Conservation (phyloP, 37 sponge, comb jelly and placozoan genomes). For the Dysidea cf. avara region DNA sequence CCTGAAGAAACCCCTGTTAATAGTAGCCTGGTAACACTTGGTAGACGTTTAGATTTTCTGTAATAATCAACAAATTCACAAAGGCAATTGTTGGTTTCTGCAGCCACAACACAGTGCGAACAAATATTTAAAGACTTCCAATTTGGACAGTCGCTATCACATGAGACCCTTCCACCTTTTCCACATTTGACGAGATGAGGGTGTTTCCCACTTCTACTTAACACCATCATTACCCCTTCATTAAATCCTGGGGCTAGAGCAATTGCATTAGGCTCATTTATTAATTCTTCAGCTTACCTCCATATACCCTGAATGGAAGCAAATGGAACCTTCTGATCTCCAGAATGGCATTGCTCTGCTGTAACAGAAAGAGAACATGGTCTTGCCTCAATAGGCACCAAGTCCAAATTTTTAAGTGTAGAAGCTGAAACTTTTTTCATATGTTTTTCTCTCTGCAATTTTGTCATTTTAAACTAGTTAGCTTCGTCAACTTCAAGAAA, state of each 20-base stretch:
- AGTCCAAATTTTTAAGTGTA: no score
- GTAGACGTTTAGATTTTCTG: background rate
- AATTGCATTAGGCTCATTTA: background rate
- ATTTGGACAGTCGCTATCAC: background rate
- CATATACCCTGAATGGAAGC: slow-evolving; percentile 7
- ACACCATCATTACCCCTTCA: no score
- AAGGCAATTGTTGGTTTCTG: background rate
- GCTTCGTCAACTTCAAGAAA: slow-evolving; percentile 15
- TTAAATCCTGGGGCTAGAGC: no score
- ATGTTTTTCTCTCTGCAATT: no score
- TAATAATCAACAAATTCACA: background rate
- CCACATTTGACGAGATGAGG: no score
- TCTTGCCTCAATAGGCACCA: no score
- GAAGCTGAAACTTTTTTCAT: no score
- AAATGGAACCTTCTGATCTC: background rate
- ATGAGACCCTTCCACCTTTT: background rate
- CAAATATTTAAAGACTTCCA: background rate
- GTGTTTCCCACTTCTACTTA: no score
- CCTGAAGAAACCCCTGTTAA: slow-evolving; percentile 4
- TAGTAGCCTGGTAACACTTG: background rate
- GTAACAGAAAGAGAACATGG: slow-evolving; percentile 6
- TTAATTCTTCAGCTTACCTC: background rate
- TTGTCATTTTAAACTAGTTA: slow-evolving; percentile 11
- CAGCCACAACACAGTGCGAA: background rate
- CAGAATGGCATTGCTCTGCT: background rate